These are phyloP conservation scores for Marmota monax DNA, from an alignment of 2,113 vertebrate genomes.

Conservation along the genomic window DNA sequence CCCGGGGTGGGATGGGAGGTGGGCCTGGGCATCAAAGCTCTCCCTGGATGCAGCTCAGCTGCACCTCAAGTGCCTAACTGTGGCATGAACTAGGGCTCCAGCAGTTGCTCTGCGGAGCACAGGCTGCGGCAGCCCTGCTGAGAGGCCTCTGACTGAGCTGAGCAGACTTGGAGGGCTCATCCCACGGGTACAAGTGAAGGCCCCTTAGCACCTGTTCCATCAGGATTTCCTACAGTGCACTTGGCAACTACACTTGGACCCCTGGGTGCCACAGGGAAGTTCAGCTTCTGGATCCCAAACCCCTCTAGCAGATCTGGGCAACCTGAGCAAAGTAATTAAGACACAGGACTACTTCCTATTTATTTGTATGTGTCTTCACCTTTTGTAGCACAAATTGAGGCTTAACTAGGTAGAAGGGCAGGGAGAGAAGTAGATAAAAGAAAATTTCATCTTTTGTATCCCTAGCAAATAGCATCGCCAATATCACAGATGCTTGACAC, in stretches of 20 bases:
- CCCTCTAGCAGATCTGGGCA: not conserved
- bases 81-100: not conserved
- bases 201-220: fast-evolving
- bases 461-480: not conserved
- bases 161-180: not conserved
- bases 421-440: not conserved
- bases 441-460: not conserved
- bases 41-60: not conserved
- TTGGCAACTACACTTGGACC: not conserved
- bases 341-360: not conserved
- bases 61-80: not conserved
- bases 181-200: not conserved
- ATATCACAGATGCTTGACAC: not conserved
- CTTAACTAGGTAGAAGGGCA: not conserved
- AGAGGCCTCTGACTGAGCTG: not conserved
- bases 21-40: not conserved
- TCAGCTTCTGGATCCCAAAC: not conserved
- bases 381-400: not conserved
- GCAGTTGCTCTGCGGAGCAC: not conserved
- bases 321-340: not conserved
- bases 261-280: too few species aligned
- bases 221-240: not conserved
- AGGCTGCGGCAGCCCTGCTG: not conserved
- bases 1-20: not conserved
- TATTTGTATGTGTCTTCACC: not conserved